A percentile compares a stretch with the other conserved stretches of the same genome.
Evolutionary conservation across 53 echinoderm and acorn worm species (phyloP).

Genomic region (Henricia sp.): DNA sequence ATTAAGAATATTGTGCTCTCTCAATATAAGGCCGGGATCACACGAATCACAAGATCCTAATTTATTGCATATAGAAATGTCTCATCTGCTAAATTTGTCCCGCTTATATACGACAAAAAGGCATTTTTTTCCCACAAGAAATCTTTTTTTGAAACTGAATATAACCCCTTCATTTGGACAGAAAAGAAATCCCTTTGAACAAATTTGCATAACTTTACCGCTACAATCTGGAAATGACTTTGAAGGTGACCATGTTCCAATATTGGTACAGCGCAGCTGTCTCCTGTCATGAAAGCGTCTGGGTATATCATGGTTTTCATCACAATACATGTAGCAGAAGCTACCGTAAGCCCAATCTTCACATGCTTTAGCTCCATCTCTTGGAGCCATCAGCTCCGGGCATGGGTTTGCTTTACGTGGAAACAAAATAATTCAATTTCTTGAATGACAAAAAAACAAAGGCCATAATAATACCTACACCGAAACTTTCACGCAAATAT

Average conservation of each 20-base stretch:
- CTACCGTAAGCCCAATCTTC: conserved; percentile 71
- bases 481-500: too few relatives aligned
- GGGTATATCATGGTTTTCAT: conserved; percentile 61
- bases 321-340: conserved; percentile 73
- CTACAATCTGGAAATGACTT: conserved; percentile 9
- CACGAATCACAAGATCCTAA: too few relatives aligned
- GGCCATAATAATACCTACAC: too few relatives aligned
- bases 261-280: conserved; percentile 2
- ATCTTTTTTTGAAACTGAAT: too few relatives aligned
- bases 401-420: conserved; percentile 57
- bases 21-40: too few relatives aligned
- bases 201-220: conserved; percentile 1
- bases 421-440: not conserved
- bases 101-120: too few relatives aligned
- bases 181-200: too few relatives aligned
- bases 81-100: too few relatives aligned
- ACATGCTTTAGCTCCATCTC: conserved; percentile 78
- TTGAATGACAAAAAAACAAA: not conserved
- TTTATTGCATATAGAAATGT: too few relatives aligned
- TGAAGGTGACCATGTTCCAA: not conserved
- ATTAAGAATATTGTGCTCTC: too few relatives aligned
- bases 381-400: conserved; percentile 49
- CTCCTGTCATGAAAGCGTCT: not conserved
- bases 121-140: too few relatives aligned
- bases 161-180: too few relatives aligned